A percentile compares a stretch with the other conserved stretches of the same genome.
Evolutionary conservation across 2,888 invertebrate genomes (phyloP).

Genomic region (Melinaea marsaeus): DNA sequence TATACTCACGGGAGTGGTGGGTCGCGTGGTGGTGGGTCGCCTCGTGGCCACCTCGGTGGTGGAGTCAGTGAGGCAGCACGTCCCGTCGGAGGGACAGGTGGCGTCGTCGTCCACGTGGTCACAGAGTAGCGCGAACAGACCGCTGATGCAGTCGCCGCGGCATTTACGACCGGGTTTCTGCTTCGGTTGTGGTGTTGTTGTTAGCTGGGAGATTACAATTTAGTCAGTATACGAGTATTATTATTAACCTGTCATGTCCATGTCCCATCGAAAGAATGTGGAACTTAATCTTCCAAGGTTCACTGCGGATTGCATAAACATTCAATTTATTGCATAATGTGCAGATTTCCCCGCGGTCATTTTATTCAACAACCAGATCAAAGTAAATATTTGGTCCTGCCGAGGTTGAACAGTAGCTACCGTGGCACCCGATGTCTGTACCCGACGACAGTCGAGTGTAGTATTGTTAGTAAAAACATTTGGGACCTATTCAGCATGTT

Average conservation of each 20-base stretch:
- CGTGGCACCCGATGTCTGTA: background rate
- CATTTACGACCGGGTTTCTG: slow-evolving; percentile 77
- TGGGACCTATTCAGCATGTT: no score
- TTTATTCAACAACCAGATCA: no score
- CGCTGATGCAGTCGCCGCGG: slow-evolving; percentile 90
- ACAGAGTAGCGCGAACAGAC: slow-evolving; percentile 89
- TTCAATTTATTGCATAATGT: no score
- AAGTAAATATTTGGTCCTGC: no score
- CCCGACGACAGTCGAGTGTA: no score
- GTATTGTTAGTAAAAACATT: no score
- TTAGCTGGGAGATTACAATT: slow-evolving; percentile 40
- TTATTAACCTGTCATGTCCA: no score
- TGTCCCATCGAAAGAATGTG: no score
- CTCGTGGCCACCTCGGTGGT: slow-evolving; percentile 61
- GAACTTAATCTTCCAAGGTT: no score
- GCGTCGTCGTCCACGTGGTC: slow-evolving; percentile 90
- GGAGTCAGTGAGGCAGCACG: slow-evolving; percentile 85
- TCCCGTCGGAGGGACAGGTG: slow-evolving; percentile 84
- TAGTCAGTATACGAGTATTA: no score
- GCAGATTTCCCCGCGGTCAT: no score
- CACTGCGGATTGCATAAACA: no score
- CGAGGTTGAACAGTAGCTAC: slow-evolving; percentile 1
- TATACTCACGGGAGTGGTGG: slow-evolving; percentile 53
- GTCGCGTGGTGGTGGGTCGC: slow-evolving; percentile 51
- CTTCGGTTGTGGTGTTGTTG: slow-evolving; percentile 58